phyloP scores from a whole-genome alignment of 2,888 invertebrate genomes.

The Clanis bilineata region DNA sequence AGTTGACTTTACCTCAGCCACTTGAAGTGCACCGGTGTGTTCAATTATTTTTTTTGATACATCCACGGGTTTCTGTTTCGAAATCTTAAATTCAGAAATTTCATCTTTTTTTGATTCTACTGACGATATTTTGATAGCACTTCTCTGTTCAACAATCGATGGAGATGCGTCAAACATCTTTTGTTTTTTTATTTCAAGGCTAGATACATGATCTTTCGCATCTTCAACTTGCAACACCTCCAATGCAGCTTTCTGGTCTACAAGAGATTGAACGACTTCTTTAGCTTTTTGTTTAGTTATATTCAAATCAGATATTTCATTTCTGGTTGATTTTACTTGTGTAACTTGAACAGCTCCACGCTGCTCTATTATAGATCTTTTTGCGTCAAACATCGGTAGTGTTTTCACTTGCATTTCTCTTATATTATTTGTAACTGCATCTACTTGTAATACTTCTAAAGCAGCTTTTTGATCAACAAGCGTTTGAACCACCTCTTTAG shows the following conservation, averaged over 20 bases:
- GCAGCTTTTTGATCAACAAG: conserved; percentile 20
- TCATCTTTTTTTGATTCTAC: conserved; percentile 24
- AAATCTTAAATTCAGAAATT: not conserved
- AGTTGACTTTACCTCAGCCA: conserved; percentile 21
- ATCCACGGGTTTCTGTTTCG: conserved; percentile 16
- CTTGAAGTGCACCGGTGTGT: conserved; percentile 22
- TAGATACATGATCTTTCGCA: conserved; percentile 24
- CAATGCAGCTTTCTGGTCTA: conserved; percentile 29
- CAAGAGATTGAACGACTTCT: conserved; percentile 20
- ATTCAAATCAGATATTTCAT: conserved; percentile 3
- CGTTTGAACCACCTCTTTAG: not conserved
- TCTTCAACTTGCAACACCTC: conserved; percentile 30
- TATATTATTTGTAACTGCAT: conserved; percentile 31
- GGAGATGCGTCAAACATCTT: conserved; percentile 14
- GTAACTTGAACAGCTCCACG: conserved; percentile 28
- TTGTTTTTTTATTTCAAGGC: conserved; percentile 15
- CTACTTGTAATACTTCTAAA: conserved; percentile 27
- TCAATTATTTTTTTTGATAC: conserved; percentile 8
- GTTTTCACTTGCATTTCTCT: conserved; percentile 22
- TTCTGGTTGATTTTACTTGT: conserved; percentile 26
- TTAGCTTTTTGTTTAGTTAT: not conserved
- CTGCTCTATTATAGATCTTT: conserved; percentile 25
- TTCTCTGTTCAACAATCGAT: conserved; percentile 14
- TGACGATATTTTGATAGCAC: conserved; percentile 20
- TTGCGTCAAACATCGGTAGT: conserved; percentile 22